These are phyloP conservation scores for Menidia beryllina DNA, from an alignment of 2,113 vertebrate species.

Conservation along the genomic window DNA sequence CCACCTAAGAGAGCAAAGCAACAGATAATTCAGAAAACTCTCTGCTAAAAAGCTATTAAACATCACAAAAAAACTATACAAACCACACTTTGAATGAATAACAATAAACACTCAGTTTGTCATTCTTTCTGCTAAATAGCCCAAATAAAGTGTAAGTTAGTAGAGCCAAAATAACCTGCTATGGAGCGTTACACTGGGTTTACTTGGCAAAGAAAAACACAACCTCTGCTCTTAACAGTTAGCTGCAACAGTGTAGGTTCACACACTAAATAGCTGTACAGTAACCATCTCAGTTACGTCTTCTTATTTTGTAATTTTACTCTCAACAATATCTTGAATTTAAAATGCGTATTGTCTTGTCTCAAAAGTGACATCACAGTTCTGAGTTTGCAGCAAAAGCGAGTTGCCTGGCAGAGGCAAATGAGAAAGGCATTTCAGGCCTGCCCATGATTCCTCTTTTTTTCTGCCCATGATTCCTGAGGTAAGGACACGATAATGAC, in stretches of 20 bases:
- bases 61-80: background rate
- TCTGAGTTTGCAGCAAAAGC: background rate
- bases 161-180: no score
- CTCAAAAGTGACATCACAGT: no score
- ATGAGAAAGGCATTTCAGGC: background rate
- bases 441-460: background rate
- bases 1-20: constrained; percentile 82
- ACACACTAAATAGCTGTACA: background rate
- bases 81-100: no score
- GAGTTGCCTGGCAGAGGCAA: background rate
- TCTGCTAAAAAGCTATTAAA: background rate
- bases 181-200: no score
- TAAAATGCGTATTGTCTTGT: background rate
- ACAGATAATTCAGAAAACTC: background rate
- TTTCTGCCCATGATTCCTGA: background rate
- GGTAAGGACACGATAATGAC: background rate
- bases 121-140: no score
- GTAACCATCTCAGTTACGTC: background rate
- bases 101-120: no score
- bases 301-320: background rate
- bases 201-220: no score
- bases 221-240: no score
- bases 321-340: background rate
- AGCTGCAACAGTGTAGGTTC: background rate
- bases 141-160: no score